phyloP scores from a whole-genome alignment of 2,113 vertebrate genomes.

The Paraplagusia blochii region DNA sequence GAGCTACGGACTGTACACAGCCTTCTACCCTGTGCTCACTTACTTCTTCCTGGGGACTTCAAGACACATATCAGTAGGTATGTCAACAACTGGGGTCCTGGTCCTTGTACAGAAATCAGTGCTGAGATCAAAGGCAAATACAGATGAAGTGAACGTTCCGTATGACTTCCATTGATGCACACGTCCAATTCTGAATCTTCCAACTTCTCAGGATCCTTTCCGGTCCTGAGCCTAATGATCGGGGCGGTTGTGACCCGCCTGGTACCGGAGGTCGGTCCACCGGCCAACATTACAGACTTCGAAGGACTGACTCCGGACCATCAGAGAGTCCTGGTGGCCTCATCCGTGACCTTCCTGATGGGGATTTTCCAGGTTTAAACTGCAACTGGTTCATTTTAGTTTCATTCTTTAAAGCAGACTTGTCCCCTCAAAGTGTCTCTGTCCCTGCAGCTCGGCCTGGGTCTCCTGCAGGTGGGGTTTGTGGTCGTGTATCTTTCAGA shows the following conservation, averaged over 20 bases:
- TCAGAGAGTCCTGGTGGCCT: slow-evolving; percentile 79
- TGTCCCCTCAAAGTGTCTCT: background rate
- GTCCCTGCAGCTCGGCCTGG: slow-evolving; percentile 81
- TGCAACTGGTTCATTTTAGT: background rate
- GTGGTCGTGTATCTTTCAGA: slow-evolving; percentile 92
- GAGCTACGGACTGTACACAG: slow-evolving; percentile 84
- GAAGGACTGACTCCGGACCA: slow-evolving; percentile 61
- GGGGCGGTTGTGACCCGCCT: slow-evolving; percentile 78
- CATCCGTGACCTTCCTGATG: slow-evolving; percentile 85
- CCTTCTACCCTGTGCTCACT: slow-evolving; percentile 83
- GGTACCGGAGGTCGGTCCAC: slow-evolving; percentile 38
- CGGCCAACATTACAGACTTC: slow-evolving; percentile 49
- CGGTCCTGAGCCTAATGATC: slow-evolving; percentile 90
- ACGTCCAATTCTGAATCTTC: background rate
- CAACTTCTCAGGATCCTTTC: slow-evolving; percentile 81
- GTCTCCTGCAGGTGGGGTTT: slow-evolving; percentile 85
- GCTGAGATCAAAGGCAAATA: no score
- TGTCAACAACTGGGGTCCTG: no score
- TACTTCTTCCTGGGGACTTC: slow-evolving; percentile 93
- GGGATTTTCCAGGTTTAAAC: slow-evolving; percentile 68
- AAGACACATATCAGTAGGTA: slow-evolving; percentile 89
- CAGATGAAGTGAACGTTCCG: no score
- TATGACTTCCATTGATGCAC: no score
- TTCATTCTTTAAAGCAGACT: background rate
- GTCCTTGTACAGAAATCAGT: no score